phyloP scores from a whole-genome alignment of 1,140 invertebrate species.

The Heterodera carotae region DNA sequence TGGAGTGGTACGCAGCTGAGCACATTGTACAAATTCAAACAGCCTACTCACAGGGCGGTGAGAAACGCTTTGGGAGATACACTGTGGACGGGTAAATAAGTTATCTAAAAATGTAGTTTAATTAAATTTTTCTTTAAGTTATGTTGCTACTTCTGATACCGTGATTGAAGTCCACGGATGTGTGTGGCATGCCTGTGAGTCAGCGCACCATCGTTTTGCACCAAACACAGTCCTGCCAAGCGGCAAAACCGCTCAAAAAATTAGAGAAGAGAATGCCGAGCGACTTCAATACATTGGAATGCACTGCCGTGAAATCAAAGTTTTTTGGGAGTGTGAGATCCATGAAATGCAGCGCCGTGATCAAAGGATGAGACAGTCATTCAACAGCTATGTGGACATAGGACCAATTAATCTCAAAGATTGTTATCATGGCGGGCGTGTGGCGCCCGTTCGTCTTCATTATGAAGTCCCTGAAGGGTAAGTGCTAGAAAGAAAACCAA shows the following conservation, averaged over 20 bases:
- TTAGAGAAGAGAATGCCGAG: background rate
- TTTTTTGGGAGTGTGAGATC: constrained; percentile 22
- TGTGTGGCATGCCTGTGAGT: constrained; percentile 6
- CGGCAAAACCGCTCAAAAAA: background rate
- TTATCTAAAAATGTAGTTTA: background rate
- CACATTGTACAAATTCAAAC: background rate
- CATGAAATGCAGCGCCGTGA: background rate
- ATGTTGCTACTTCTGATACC: too few relatives aligned
- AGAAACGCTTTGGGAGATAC: constrained; percentile 9
- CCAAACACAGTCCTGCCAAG: background rate
- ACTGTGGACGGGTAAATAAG: background rate
- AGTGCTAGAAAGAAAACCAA: too few relatives aligned
- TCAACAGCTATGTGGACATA: constrained; percentile 10
- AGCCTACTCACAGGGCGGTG: background rate
- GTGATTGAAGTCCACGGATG: background rate
- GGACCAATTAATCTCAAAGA: background rate
- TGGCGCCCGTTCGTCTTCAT: background rate
- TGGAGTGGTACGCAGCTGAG: constrained; percentile 8
- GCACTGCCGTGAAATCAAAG: background rate
- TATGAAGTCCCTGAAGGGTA: background rate
- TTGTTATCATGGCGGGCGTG: background rate
- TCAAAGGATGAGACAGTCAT: background rate
- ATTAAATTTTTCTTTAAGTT: too few relatives aligned
- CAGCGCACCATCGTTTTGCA: background rate
- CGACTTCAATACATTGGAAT: background rate